These are phyloP conservation scores for Osedax fenrisi DNA, from an alignment of 2,888 invertebrate species.

Conservation along the genomic window DNA sequence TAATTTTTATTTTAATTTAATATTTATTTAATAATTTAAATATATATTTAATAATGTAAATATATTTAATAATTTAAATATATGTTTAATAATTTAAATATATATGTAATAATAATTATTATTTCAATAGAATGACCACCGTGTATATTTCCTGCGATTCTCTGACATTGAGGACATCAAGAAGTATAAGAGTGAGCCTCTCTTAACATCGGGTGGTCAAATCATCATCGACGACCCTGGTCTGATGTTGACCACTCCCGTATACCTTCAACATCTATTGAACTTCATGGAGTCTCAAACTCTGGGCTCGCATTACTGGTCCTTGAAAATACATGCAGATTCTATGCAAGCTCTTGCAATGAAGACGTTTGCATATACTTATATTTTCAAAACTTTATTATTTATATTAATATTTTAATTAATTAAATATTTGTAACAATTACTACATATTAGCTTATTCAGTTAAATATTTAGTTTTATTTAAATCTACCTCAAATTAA, in stretches of 20 bases:
- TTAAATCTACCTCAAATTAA: too few relatives aligned
- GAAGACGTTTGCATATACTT: background rate
- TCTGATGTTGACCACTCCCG: background rate
- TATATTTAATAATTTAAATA: too few relatives aligned
- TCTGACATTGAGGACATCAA: background rate
- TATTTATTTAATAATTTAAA: too few relatives aligned
- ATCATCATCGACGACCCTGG: background rate
- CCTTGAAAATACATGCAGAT: background rate
- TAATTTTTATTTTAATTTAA: too few relatives aligned
- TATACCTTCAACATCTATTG: background rate
- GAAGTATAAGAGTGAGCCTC: background rate
- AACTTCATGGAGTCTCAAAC: background rate
- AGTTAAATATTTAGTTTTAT: too few relatives aligned
- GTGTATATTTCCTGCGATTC: background rate
- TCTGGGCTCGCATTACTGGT: background rate
- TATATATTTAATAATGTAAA: background rate
- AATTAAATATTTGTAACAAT: too few relatives aligned
- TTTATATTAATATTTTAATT: too few relatives aligned
- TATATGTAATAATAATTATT: background rate
- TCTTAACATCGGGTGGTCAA: background rate
- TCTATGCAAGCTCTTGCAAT: background rate
- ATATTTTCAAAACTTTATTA: too few relatives aligned
- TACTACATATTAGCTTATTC: too few relatives aligned
- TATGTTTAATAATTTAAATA: too few relatives aligned
- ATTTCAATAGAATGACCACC: background rate